Evolutionary conservation across 1,140 invertebrate species (phyloP).

Genomic region (Solenopsis fugax): DNA sequence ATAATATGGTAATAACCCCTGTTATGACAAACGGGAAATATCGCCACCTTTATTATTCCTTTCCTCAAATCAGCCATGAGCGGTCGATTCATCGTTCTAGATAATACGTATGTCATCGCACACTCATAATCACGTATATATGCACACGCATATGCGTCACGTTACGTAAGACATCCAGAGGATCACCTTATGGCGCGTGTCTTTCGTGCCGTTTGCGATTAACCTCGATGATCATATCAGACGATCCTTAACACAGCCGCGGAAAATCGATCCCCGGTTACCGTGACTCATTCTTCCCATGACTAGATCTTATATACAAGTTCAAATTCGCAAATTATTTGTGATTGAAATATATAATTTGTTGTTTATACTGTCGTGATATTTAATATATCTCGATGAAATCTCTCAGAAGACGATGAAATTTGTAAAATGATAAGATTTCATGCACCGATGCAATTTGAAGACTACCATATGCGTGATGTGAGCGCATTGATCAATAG

Average conservation of each 20-base stretch:
- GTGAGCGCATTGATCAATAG: not conserved
- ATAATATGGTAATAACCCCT: conserved; percentile 53
- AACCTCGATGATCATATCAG: conserved; percentile 42
- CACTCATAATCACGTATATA: not conserved
- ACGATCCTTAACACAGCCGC: conserved; percentile 43
- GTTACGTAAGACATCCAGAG: conserved; percentile 37
- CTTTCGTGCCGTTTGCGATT: conserved; percentile 52
- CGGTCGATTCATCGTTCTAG: conserved; percentile 70
- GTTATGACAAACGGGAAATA: conserved; percentile 74
- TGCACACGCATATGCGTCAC: conserved; percentile 18
- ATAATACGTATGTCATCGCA: conserved; percentile 43
- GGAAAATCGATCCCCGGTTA: conserved; percentile 56
- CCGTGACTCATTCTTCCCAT: conserved; percentile 41
- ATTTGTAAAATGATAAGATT: not conserved
- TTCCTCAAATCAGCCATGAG: conserved; percentile 72
- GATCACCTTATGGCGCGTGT: conserved; percentile 50
- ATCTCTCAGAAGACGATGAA: not conserved
- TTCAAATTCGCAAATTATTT: not conserved
- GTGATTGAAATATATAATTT: not conserved
- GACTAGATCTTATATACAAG: not conserved
- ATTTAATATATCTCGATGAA: not conserved
- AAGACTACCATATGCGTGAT: not conserved
- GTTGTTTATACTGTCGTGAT: not conserved
- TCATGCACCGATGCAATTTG: not conserved
- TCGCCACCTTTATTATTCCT: conserved; percentile 65